Evolutionary conservation across 2,113 vertebrate genomes (phyloP), one percentile per base, ranked within the genome.

Genomic region (Datnioides undecimradiatus): DNA sequence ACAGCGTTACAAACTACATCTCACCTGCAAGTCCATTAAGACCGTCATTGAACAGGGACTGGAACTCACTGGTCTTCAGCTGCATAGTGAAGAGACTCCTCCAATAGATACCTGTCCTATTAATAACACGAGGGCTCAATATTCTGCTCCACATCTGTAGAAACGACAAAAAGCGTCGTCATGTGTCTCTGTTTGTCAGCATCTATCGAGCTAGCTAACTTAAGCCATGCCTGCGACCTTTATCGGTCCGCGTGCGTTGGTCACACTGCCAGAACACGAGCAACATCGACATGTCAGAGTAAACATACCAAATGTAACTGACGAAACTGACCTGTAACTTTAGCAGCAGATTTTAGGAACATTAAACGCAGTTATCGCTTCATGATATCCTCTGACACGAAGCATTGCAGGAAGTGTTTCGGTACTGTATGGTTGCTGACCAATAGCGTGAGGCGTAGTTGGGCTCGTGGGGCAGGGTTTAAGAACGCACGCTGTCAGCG

Each of bases 11-110:
- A 36, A 46, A 9, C 29, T 33, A 31, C 27, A 6, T 17, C 83
- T 92, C 92, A 97, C 98, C 97, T 90, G 97, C 95, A 36, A 98
- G 85, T 21, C 85, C 93, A 46, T 95, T 96, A 41, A 99, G 89
- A 12, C 98, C 97, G 21, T 97, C 96, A 0, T 95, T 97, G 94
- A 99, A 97, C 57, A 99, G 94, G 10, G 94, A 95, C 91, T 96
- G 93, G 78, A 99, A 98, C 77, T 98, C 96, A 0, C 95, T 93
- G 11, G 95, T 95, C 84, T 97, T 96, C 66, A 98, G 79, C 91
- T 94, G 95, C 98, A 99, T 98, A 1, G 95, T 93, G 80, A 85
- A 90, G 0, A 95, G 68, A 84, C 72, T 86, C 86, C 94, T 94
- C 86, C 87, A 82, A 71, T 10, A 83, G 7, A 88, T 29, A 77